phyloP scores from a whole-genome alignment of 2,888 invertebrate genomes.

The Papilio elwesi region DNA sequence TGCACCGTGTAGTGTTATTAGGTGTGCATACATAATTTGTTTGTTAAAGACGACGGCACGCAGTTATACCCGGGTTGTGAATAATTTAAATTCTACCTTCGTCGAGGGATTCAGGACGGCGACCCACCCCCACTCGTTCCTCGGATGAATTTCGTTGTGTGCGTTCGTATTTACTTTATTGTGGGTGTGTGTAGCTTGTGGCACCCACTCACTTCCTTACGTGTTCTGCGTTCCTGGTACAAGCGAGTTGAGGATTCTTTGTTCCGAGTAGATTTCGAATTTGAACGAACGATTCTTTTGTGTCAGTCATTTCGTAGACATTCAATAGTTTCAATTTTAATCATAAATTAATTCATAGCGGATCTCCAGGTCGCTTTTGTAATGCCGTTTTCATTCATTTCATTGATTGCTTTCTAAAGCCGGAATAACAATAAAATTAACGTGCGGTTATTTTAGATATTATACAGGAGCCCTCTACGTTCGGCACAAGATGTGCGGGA shows the following conservation, averaged over 20 bases:
- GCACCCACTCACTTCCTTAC: conserved; percentile 67
- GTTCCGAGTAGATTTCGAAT: conserved; percentile 47
- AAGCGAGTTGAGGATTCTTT: conserved; percentile 66
- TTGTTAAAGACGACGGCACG: conserved; percentile 83
- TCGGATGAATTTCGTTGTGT: conserved; percentile 69
- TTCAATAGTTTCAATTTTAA: conserved; percentile 19
- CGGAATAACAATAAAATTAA: conserved; percentile 56
- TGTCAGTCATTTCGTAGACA: not conserved
- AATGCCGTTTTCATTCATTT: conserved; percentile 68
- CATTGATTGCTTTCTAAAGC: conserved; percentile 66
- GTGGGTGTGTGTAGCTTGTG: conserved; percentile 56
- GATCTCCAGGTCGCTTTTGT: conserved; percentile 54
- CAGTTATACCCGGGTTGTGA: conserved; percentile 82
- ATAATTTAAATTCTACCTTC: conserved; percentile 84
- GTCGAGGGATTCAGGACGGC: conserved; percentile 64
- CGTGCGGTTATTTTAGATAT: conserved; percentile 37
- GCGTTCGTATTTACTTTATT: conserved; percentile 54
- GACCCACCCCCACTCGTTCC: conserved; percentile 47
- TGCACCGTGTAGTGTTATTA: conserved; percentile 76
- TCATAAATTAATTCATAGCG: conserved; percentile 62
- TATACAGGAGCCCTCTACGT: conserved; percentile 16
- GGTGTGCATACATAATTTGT: conserved; percentile 83
- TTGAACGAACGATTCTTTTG: not conserved
- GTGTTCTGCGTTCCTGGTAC: conserved; percentile 67
- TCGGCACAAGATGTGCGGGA: conserved; percentile 41